These are phyloP conservation scores for Eremophila alpestris DNA, from an alignment of 2,797 vertebrate species.

Conservation along the genomic window DNA sequence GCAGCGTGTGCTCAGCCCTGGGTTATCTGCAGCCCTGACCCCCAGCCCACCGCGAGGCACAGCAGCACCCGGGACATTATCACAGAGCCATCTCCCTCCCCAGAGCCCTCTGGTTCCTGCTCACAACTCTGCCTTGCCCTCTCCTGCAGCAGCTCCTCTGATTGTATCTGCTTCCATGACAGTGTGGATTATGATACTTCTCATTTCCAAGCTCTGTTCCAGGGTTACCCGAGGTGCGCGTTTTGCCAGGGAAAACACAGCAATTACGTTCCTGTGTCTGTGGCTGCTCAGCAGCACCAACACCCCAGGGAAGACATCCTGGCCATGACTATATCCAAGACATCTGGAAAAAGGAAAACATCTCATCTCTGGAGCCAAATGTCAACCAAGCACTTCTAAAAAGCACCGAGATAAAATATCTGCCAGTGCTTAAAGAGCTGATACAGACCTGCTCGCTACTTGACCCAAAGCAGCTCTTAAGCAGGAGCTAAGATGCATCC, in stretches of 20 bases:
- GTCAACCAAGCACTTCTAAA: conserved; percentile 30
- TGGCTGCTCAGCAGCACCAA: not conserved
- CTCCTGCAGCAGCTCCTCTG: not conserved
- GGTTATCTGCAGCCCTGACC: not conserved
- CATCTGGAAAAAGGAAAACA: conserved; percentile 26
- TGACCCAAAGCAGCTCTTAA: not conserved
- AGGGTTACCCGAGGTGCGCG: not conserved
- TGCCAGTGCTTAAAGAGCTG: not conserved
- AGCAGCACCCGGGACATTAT: accelerated
- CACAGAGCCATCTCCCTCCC: not conserved
- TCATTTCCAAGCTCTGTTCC: not conserved
- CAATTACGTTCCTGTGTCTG: conserved; percentile 21
- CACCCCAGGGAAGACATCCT: not conserved
- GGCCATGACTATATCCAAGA: not conserved
- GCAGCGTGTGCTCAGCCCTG: accelerated
- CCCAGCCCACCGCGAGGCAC: not conserved
- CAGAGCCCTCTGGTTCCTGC: not conserved
- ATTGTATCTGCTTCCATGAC: not conserved
- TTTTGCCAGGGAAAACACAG: conserved; percentile 3
- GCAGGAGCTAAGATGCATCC: not conserved
- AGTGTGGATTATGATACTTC: not conserved
- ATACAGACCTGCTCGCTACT: not conserved
- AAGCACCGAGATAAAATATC: not conserved
- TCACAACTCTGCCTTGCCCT: not conserved
- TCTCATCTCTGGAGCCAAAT: conserved; percentile 15